A percentile compares a stretch with the other conserved stretches of the same genome.
phyloP scores from a whole-genome alignment of 2,888 invertebrate species.

The Tetrapedia diversipes region DNA sequence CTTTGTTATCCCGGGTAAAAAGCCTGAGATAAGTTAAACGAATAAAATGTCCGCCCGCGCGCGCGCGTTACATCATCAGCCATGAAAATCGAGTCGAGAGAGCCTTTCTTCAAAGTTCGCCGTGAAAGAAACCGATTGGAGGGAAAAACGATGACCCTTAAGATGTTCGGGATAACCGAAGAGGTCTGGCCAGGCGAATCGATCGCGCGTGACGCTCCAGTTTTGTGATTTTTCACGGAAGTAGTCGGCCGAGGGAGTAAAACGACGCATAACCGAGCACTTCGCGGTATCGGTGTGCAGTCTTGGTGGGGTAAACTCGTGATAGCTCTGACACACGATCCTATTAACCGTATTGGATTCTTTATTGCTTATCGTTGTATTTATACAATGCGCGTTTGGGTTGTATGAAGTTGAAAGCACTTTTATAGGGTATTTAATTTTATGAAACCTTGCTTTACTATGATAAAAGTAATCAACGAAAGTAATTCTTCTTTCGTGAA shows the following conservation, averaged over 20 bases:
- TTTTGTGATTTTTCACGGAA: neutral
- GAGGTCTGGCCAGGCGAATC: neutral
- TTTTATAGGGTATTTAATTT: no score
- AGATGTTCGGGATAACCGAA: slow-evolving; percentile 1
- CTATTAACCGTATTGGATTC: neutral
- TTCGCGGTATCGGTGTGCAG: neutral
- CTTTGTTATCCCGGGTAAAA: slow-evolving; percentile 50
- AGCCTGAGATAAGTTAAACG: slow-evolving; percentile 43
- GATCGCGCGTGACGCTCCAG: neutral
- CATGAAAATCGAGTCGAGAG: slow-evolving; percentile 20
- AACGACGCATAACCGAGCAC: neutral
- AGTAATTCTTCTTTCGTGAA: no score
- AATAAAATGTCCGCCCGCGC: slow-evolving; percentile 33
- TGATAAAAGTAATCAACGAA: no score
- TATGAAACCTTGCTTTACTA: no score
- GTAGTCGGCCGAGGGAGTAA: no score
- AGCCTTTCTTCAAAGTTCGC: neutral
- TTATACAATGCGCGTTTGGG: neutral
- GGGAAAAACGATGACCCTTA: neutral
- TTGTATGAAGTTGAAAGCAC: neutral
- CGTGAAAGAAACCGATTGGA: neutral
- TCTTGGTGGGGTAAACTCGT: neutral
- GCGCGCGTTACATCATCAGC: slow-evolving; percentile 25
- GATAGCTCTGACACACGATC: neutral
- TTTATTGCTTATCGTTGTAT: neutral